A percentile compares a stretch with the other conserved stretches of the same genome.
Conservation (phyloP, 1,140 invertebrate species). For the Papilio glaucus region DNA sequence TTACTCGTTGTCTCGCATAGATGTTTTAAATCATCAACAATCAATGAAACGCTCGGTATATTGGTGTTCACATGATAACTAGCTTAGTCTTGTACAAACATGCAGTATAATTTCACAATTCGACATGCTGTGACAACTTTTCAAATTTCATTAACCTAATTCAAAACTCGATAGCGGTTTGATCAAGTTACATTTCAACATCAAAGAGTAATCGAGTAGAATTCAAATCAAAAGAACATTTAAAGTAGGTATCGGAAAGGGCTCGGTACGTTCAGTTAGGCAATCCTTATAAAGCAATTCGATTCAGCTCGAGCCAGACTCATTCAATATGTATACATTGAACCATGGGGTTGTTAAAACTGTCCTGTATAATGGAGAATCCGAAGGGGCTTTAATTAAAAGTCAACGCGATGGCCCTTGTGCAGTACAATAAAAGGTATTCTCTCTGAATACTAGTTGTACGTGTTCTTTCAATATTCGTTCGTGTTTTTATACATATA, state of each 20-base stretch:
- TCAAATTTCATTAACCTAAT: constrained; percentile 1
- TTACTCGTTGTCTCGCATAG: no score
- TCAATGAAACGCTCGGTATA: background rate
- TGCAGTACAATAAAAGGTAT: constrained; percentile 65
- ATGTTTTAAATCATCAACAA: background rate
- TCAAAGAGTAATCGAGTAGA: constrained; percentile 4
- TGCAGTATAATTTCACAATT: background rate
- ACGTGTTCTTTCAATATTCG: constrained; percentile 42
- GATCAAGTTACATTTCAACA: background rate
- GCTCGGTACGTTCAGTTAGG: constrained; percentile 24
- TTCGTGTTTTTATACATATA: constrained; percentile 44
- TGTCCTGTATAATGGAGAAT: constrained; percentile 67
- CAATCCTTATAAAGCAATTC: constrained; percentile 35
- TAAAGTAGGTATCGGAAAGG: constrained; percentile 16
- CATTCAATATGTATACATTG: constrained; percentile 39
- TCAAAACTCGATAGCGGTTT: constrained; percentile 2
- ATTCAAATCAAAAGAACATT: constrained; percentile 28
- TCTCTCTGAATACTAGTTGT: constrained; percentile 60
- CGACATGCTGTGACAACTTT: background rate
- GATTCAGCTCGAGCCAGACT: constrained; percentile 32
- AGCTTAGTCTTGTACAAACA: background rate
- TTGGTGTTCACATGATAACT: background rate
- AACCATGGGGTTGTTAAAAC: constrained; percentile 60
- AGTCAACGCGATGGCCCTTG: constrained; percentile 61
- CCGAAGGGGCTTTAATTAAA: constrained; percentile 74